A percentile compares a stretch with the other conserved stretches of the same genome.
Evolutionary conservation across 2,888 invertebrate genomes (phyloP).

Genomic region (Alentia gelatinosa): DNA sequence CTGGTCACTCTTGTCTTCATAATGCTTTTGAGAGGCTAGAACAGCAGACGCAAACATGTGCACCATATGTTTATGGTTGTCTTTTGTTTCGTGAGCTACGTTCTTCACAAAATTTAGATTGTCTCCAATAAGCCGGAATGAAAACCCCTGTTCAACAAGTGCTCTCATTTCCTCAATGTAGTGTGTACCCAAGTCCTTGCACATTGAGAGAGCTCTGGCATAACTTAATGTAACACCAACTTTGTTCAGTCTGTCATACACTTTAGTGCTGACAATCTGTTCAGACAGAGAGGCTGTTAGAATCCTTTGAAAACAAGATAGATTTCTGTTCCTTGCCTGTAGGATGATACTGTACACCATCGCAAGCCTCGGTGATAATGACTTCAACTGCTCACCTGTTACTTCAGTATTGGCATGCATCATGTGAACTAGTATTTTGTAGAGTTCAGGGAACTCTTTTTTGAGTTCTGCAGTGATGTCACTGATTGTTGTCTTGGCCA

Average conservation of each 20-base stretch:
- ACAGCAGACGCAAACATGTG: constrained; percentile 37
- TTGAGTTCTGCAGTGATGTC: no score
- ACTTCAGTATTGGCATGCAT: no score
- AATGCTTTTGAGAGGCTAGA: neutral
- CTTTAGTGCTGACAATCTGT: no score
- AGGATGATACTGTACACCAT: no score
- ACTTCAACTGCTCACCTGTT: no score
- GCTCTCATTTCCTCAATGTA: neutral
- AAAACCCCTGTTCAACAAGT: neutral
- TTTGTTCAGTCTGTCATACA: neutral
- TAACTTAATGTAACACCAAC: neutral
- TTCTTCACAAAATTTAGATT: constrained; percentile 56
- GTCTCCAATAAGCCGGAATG: constrained; percentile 49
- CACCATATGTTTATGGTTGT: constrained; percentile 46
- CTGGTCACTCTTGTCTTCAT: neutral
- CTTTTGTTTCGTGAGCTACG: neutral
- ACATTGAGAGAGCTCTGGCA: neutral
- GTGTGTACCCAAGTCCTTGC: neutral
- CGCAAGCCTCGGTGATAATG: no score
- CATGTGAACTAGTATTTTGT: no score
- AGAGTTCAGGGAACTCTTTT: no score
- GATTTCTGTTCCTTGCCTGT: no score
- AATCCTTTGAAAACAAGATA: no score
- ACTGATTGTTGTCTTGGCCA: no score
- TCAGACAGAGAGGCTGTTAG: no score